These are phyloP conservation scores for Telmatherina bonti DNA, from an alignment of 2,797 vertebrate species.

Conservation along the genomic window DNA sequence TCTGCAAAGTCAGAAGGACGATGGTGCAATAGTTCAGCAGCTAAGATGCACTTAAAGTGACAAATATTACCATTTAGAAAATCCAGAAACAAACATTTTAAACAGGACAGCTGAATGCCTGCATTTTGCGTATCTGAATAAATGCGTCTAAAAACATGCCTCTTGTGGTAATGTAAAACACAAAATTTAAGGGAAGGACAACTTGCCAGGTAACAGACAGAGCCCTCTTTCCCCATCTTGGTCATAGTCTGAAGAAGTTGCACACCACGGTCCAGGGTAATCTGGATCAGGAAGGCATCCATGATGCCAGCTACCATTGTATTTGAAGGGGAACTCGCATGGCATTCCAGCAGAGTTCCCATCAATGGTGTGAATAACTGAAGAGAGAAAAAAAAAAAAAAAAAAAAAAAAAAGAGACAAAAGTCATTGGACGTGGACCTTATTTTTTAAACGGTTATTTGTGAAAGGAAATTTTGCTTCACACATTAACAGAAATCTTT, in stretches of 20 bases:
- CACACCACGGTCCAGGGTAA: conserved; percentile 83
- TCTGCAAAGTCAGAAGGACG: conserved; percentile 79
- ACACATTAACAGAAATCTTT: neutral
- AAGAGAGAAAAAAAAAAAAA: conserved; percentile 30
- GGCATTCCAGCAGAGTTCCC: conserved; percentile 90
- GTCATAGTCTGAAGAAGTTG: conserved; percentile 85
- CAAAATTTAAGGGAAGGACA: conserved; percentile 1
- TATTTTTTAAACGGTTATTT: neutral
- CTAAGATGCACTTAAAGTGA: neutral
- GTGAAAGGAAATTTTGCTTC: conserved; percentile 1
- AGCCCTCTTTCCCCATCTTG: conserved; percentile 84
- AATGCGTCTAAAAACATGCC: neutral
- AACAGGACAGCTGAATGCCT: neutral
- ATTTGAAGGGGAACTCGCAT: conserved; percentile 92
- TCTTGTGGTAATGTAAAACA: neutral
- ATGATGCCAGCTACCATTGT: conserved; percentile 89
- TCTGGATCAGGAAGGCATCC: conserved; percentile 81
- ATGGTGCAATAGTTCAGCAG: neutral
- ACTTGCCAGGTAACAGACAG: conserved; percentile 90
- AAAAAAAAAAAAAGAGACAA: too few species aligned
- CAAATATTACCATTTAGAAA: conserved; percentile 3
- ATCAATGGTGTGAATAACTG: conserved; percentile 89
- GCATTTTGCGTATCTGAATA: neutral
- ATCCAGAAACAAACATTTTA: neutral
- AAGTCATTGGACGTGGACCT: too few species aligned